phyloP scores from a whole-genome alignment of 2,797 vertebrate species.

The Xenentodon cancila region DNA sequence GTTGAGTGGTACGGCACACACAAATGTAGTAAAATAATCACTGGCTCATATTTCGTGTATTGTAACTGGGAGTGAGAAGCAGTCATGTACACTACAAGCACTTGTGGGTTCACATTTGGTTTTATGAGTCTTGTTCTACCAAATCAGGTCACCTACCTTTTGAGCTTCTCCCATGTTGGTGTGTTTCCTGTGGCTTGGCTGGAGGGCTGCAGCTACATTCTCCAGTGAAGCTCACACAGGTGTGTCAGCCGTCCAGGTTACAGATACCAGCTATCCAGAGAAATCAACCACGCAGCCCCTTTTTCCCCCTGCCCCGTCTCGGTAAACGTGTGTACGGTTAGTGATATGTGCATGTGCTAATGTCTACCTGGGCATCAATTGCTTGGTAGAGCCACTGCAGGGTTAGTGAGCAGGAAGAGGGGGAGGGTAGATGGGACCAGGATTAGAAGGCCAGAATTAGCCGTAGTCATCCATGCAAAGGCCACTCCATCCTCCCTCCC shows the following conservation, averaged over 20 bases:
- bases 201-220: slow-evolving; percentile 77
- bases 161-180: slow-evolving; percentile 89
- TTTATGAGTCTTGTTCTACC: slow-evolving; percentile 13
- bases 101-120: slow-evolving; percentile 22
- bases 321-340: slow-evolving; percentile 25
- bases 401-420: slow-evolving; percentile 64
- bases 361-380: slow-evolving; percentile 63
- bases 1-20: background rate
- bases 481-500: slow-evolving; percentile 58
- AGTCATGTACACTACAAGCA: background rate
- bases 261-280: slow-evolving; percentile 31
- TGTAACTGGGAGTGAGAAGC: background rate
- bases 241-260: slow-evolving; percentile 46
- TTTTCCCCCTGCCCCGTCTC: slow-evolving; percentile 18
- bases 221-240: slow-evolving; percentile 62
- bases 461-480: slow-evolving; percentile 76
- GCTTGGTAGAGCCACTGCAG: slow-evolving; percentile 38
- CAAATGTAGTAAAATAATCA: background rate
- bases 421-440: slow-evolving; percentile 68
- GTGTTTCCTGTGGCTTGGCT: slow-evolving; percentile 64
- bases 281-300: slow-evolving; percentile 20
- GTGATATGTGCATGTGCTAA: slow-evolving; percentile 43
- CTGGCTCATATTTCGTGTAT: background rate
- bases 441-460: slow-evolving; percentile 90
- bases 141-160: slow-evolving; percentile 82